A percentile compares a stretch with the other conserved stretches of the same genome.
phyloP scores from a whole-genome alignment of 2,797 vertebrate species.

The Choloepus didactylus region DNA sequence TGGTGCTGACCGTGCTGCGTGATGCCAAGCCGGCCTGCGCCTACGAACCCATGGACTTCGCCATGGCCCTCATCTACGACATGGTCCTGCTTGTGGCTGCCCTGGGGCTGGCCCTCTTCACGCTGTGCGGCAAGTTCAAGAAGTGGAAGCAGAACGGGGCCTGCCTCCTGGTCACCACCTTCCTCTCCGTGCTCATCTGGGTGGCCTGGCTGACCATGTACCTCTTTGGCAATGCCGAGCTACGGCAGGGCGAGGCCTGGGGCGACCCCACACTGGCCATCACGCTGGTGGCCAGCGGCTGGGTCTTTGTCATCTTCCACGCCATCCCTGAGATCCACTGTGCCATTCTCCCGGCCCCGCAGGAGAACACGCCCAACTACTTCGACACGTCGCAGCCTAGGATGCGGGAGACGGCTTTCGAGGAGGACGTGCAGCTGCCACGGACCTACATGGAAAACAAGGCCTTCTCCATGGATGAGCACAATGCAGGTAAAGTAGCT shows the following conservation, averaged over 20 bases:
- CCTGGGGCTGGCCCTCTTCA: conserved; percentile 91
- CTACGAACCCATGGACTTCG: conserved; percentile 96
- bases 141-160: conserved; percentile 95
- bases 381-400: conserved; percentile 97
- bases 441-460: conserved; percentile 98
- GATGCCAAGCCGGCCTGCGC: conserved; percentile 93
- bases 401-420: conserved; percentile 97
- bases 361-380: conserved; percentile 96
- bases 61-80: conserved; percentile 95
- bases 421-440: conserved; percentile 96
- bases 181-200: conserved; percentile 95
- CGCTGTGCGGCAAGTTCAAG: conserved; percentile 94
- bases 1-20: conserved; percentile 95
- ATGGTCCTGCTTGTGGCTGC: conserved; percentile 93
- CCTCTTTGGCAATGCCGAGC: conserved; percentile 93
- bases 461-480: conserved; percentile 96
- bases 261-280: conserved; percentile 95
- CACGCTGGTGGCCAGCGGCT: conserved; percentile 95
- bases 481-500: conserved; percentile 91
- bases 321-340: conserved; percentile 96
- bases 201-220: conserved; percentile 98
- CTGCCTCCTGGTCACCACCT: conserved; percentile 93
- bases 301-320: conserved; percentile 96
- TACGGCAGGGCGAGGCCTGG: conserved; percentile 93
- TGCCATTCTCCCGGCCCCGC: conserved; percentile 93